Evolutionary conservation across 2,113 vertebrate species (phyloP), one percentile per base, ranked within the genome.

Genomic region (Etheostoma cragini): DNA sequence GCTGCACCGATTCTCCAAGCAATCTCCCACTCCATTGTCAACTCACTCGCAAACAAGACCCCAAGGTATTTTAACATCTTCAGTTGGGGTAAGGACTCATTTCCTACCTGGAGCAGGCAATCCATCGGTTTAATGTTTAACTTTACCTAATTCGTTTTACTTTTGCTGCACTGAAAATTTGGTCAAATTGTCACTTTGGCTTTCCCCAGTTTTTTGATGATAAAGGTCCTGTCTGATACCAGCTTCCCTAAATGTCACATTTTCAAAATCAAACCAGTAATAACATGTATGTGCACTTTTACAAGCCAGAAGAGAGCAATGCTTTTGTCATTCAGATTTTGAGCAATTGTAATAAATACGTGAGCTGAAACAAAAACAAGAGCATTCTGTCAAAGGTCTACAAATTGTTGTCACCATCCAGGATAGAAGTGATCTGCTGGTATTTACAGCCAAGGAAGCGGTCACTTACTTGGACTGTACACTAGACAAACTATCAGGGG

Each of bases 351-450:
- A 65, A 77, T 62, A 54, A 67, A 76, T 14, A 66, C 16, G 63
- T 52, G 24, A 26, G 46, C 66, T 66, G 19, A 54, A 76, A 64
- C 11, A 49, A 58, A 85, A 74, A 68, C 11, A 57, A 46, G 35
- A 60, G 53, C 30, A 62, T 67, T 62, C 66, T 11, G 67, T 84
- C 65, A 86, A 12, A 61, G 30, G 56, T 65, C 17, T 42, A 24
- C 17, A 46, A 64, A 81, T 79, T 65, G 78, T 81, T 63, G 71
- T 87, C 66, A 67, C 45, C 45, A 67, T 58, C 24, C 58, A 19
- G 58, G 35, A 74, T 21, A 49, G 26, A 72, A 69, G 64, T 75
- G 84, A 88, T 86, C 57, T 26, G 70, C 66, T 76, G 66, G 49
- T 81, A 83, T 4, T 8, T 8, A 35, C 35, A 8, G 35, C 35